Base-by-base conservation (phyloP, 1,140 invertebrate species). In the Eriocheir sinensis region DNA sequence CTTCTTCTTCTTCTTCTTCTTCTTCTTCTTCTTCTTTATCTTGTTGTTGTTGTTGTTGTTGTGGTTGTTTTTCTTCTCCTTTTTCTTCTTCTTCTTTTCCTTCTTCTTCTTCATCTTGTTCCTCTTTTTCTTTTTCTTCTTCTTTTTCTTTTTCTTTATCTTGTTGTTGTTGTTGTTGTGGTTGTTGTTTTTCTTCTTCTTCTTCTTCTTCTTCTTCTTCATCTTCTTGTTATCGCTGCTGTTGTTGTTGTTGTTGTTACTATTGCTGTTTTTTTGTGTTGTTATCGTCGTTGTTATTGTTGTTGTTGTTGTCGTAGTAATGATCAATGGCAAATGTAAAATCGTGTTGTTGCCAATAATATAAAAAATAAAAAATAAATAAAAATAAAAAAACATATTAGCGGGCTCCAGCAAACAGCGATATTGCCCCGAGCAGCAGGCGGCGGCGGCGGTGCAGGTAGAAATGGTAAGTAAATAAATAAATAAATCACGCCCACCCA, bases 221-320 rank as follows among this genome's bases (percentile, higher is more conserved):
- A 15, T 72, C 12, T 72, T 72, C 12, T 72, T 72, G 60, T 72
- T 72, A 27, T 72, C 27, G 60, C 60, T 72, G 60, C 60, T 72
- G 60, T 27, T 72, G 60, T 27, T 72, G 60, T 72, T 72, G 60
- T 72, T 72, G 60, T 72, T 72, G 60, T 83, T 83, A n/a, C 27
- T 83, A 0, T 36, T 83, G 80, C n/a, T 83, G 80, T 6, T 81
- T 81, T n/a, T n/a, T 21, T 30, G 9, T 83, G 27, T 36, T 0
- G n/a, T 36, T 83, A 36, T 36, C 9, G 27, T 36, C 30, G 80
- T 36, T 83, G 12, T 21, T 83, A 0, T 83, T 4, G 12, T 83
- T 83, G 79, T 27, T 72, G 60, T 27, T 72, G 60, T 27, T 72
- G 60, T 27, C 27, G 60, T 27, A 15, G 60, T 27, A 15, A 27